Evolutionary conservation across 2,888 invertebrate genomes (phyloP), one percentile per base, ranked within the genome.

Genomic region (Drosophila flavopinicola): DNA sequence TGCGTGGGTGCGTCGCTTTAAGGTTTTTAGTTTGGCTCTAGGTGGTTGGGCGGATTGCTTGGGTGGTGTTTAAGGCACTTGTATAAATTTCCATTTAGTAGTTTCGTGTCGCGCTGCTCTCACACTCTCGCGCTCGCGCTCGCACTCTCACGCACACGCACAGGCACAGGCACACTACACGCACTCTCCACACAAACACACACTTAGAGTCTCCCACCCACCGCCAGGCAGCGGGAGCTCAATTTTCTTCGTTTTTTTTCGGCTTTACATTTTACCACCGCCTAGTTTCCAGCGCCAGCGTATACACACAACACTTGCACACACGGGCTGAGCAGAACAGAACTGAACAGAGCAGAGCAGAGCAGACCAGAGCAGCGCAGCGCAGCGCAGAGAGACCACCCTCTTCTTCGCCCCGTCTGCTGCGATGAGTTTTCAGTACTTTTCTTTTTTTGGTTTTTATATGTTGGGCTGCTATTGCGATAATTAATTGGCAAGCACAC

Each of bases 231-330:
- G 54, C 39, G 63, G 52, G 75, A 70, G 66, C 75, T 57, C 65
- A 77, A 74, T 80, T 80, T 79, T 79, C 79, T 66, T 68, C 66
- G 65, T 39, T 53, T 61, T 60, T 58, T 69, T 76, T 79, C 66
- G 74, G 75, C 72, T 72, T 79, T 79, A 71, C 75, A 78, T 76
- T 76, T 74, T 77, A 76, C 74, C 80, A 80, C 80, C 85, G 85
- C 80, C 85, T 78, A 80, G 78, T 82, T 80, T 79, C 85, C 78
- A 82, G 78, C 83, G 78, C 85, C 83, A 72, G 63, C 75, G 83
- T 83, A 83, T 85, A 83, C 82, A 83, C 85, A 83, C 82, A 79
- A 75, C 72, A 72, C 73, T 72, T 68, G 71, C 71, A 72, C 71
- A 72, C 71, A 73, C 71, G 73, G 60, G 49, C 68, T 59, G 56